Percentiles rank a stretch among this genome's conserved stretches.
These are phyloP conservation scores for Hydra vulgaris DNA, from an alignment of 30 jellyfish, hydroid and myxozoan species.

Conservation along the genomic window DNA sequence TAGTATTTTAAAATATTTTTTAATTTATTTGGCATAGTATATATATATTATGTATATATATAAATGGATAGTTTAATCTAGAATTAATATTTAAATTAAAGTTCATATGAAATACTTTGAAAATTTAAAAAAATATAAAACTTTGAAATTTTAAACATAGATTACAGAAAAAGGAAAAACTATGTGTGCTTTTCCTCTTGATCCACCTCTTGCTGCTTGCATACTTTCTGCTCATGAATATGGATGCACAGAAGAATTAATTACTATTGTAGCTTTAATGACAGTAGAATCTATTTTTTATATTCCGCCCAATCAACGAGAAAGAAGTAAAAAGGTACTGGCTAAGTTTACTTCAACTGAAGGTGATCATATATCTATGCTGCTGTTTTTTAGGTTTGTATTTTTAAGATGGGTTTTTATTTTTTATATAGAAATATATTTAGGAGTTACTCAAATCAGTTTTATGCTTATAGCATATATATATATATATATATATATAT, in stretches of 20 bases:
- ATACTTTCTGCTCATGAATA: slow-evolving; percentile 71
- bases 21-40: too few species aligned
- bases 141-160: slow-evolving; percentile 11
- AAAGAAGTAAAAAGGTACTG: slow-evolving; percentile 39
- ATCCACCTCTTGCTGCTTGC: slow-evolving; percentile 65
- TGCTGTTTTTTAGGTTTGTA: slow-evolving; percentile 12
- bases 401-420: not conserved
- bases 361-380: slow-evolving; percentile 74
- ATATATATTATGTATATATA: too few species aligned
- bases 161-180: slow-evolving; percentile 68
- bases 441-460: too few species aligned
- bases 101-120: too few species aligned
- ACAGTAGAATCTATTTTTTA: slow-evolving; percentile 77
- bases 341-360: slow-evolving; percentile 65
- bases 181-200: slow-evolving; percentile 85
- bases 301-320: slow-evolving; percentile 67
- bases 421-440: too few species aligned
- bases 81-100: too few species aligned
- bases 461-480: too few species aligned
- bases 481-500: too few species aligned
- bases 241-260: slow-evolving; percentile 74
- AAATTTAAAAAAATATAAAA: not conserved
- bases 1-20: too few species aligned
- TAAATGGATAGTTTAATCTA: too few species aligned
- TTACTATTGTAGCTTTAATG: slow-evolving; percentile 66